Conservation (phyloP, 2,113 vertebrate genomes). For the Atherinomorus stipes region DNA sequence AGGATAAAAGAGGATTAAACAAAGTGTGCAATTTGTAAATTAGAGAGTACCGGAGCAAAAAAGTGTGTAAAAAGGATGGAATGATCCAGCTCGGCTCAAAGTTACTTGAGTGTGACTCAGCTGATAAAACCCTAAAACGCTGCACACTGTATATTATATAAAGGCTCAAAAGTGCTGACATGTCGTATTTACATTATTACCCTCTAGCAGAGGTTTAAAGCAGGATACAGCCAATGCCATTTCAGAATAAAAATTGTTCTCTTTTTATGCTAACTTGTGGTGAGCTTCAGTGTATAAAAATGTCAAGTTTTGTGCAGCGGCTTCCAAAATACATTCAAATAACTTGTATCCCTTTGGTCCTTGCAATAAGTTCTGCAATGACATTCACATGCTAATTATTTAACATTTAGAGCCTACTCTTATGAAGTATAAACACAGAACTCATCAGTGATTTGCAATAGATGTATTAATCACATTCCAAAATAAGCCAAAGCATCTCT, state of each 20-base stretch:
- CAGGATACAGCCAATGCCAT: not conserved
- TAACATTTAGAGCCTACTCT: too few relatives aligned
- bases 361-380: too few relatives aligned
- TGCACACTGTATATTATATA: not conserved
- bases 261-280: not conserved
- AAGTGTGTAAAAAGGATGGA: slow-evolving; percentile 10
- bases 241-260: not conserved
- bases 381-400: too few relatives aligned
- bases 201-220: slow-evolving; percentile 14
- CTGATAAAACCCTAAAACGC: slow-evolving; percentile 40
- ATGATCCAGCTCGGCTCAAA: slow-evolving; percentile 38
- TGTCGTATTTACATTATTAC: slow-evolving; percentile 29
- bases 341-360: too few relatives aligned
- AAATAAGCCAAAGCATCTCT: too few relatives aligned
- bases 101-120: slow-evolving; percentile 31
- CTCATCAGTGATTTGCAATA: too few relatives aligned
- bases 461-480: too few relatives aligned
- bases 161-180: slow-evolving; percentile 15
- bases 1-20: slow-evolving; percentile 65
- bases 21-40: slow-evolving; percentile 63
- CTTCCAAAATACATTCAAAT: not conserved
- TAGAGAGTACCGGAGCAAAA: slow-evolving; percentile 38
- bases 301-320: not conserved
- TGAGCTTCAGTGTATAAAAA: not conserved
- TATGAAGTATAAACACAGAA: too few relatives aligned